Evolutionary conservation across 2,113 vertebrate species (phyloP).

Genomic region (Ranitomeya imitator): DNA sequence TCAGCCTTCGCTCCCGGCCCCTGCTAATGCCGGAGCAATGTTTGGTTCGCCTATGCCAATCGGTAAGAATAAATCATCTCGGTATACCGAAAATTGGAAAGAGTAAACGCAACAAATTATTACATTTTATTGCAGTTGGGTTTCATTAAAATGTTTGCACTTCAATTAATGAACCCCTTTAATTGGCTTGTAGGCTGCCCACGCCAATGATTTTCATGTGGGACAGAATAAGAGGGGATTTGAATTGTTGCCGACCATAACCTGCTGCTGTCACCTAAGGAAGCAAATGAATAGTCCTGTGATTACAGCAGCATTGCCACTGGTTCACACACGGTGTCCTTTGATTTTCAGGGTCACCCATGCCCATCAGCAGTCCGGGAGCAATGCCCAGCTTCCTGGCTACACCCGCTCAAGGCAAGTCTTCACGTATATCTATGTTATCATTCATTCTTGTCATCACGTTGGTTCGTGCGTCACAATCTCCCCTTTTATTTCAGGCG

Average conservation of each 20-base stretch:
- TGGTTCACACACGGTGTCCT: slow-evolving; percentile 3
- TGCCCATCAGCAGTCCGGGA: slow-evolving; percentile 68
- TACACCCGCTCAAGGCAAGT: slow-evolving; percentile 74
- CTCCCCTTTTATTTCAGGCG: slow-evolving; percentile 67
- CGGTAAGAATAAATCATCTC: slow-evolving; percentile 58
- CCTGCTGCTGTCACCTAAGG: too few species aligned
- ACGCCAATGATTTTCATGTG: too few species aligned
- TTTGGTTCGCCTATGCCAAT: slow-evolving; percentile 81
- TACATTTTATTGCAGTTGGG: too few species aligned
- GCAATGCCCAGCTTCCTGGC: slow-evolving; percentile 72
- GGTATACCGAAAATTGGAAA: not conserved
- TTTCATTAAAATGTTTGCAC: too few species aligned
- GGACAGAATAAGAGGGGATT: too few species aligned
- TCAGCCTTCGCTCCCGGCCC: slow-evolving; percentile 77
- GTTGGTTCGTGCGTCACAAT: not conserved
- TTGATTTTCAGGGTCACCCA: slow-evolving; percentile 69
- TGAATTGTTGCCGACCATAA: too few species aligned
- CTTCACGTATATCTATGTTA: slow-evolving; percentile 11
- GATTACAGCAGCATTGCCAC: too few species aligned
- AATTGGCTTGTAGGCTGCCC: too few species aligned
- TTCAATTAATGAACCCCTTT: too few species aligned
- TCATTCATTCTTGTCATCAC: not conserved
- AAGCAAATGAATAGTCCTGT: too few species aligned
- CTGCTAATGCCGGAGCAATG: slow-evolving; percentile 82
- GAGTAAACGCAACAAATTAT: not conserved